These are phyloP conservation scores for Lagopus muta DNA, from an alignment of 2,113 vertebrate genomes.

Conservation along the genomic window DNA sequence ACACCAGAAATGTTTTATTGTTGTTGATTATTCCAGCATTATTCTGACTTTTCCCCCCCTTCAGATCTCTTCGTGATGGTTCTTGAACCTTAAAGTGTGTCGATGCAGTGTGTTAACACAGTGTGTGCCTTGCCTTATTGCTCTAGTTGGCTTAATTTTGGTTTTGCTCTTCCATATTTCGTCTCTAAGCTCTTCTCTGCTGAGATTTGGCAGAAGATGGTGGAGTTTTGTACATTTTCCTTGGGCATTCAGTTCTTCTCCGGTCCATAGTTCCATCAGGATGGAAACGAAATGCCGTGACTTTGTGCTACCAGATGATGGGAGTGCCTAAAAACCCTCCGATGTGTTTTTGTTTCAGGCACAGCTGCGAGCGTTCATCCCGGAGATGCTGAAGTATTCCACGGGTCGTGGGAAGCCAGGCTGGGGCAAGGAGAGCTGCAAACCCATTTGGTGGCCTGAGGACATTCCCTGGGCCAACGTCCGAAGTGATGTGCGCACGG, in stretches of 20 bases:
- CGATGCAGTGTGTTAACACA: accelerated
- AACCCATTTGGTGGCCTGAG: slow-evolving; percentile 98
- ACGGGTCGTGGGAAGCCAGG: slow-evolving; percentile 97
- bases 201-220: not conserved
- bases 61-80: accelerated
- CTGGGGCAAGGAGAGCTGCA: slow-evolving; percentile 99
- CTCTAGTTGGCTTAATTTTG: not conserved
- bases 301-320: accelerated
- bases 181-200: not conserved
- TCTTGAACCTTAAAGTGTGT: not conserved
- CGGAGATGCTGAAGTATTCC: slow-evolving; percentile 99
- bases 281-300: not conserved
- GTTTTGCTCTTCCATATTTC: not conserved
- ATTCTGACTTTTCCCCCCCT: not conserved
- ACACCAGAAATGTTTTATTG: too few species aligned
- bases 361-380: slow-evolving; percentile 97
- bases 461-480: slow-evolving; percentile 99
- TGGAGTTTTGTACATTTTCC: not conserved
- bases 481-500: slow-evolving; percentile 95
- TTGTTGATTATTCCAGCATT: not conserved
- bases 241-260: not conserved
- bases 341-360: slow-evolving; percentile 77
- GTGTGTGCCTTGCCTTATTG: not conserved
- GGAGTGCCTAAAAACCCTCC: not conserved
- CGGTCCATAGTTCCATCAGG: not conserved